phyloP scores from a whole-genome alignment of 2,888 invertebrate species.

The Flexamia atlantica region DNA sequence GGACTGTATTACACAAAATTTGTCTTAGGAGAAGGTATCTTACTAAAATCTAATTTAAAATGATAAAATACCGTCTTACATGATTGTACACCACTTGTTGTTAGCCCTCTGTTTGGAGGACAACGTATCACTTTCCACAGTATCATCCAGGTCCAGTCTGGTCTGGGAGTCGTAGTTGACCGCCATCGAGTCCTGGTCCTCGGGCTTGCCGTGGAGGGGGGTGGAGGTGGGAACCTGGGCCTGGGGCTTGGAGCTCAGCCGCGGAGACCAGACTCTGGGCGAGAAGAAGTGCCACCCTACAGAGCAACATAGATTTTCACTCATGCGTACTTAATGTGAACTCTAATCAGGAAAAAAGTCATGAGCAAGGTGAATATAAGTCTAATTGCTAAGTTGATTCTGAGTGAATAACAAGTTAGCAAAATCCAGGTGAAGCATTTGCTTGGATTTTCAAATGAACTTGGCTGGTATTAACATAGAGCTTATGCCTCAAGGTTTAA shows the following conservation, averaged over 20 bases:
- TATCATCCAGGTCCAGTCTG: not conserved
- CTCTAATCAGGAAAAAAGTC: no score
- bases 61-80: constrained; percentile 35
- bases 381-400: no score
- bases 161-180: constrained; percentile 40
- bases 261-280: constrained; percentile 21
- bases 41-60: constrained; percentile 46
- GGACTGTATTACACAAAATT: constrained; percentile 5
- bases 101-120: not conserved
- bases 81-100: constrained; percentile 28
- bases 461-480: no score
- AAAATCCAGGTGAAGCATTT: no score
- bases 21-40: not conserved
- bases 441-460: no score
- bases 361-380: no score
- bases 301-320: not conserved
- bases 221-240: constrained; percentile 20
- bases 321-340: no score
- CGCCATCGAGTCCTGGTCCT: constrained; percentile 43
- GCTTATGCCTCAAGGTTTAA: no score
- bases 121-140: not conserved
- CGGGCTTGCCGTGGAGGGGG: constrained; percentile 21
- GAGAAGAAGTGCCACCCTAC: constrained; percentile 42
- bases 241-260: not conserved
- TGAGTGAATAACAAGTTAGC: no score